Evolutionary conservation across 2,888 invertebrate species (phyloP), one percentile per base, ranked within the genome.

Genomic region (Malthinus flaveolus): DNA sequence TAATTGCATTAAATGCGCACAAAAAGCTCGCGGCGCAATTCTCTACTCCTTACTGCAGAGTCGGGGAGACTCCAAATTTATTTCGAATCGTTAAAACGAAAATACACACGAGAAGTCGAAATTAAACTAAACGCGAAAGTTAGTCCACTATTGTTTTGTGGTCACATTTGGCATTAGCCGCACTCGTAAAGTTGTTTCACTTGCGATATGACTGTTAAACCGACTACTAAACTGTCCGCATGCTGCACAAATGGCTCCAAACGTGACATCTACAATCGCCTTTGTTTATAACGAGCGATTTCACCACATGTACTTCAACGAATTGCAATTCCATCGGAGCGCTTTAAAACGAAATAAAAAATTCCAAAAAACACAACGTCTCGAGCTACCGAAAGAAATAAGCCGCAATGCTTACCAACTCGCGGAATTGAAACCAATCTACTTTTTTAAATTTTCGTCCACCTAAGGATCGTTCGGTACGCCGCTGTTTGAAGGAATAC

Each of bases 161-260:
- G 53, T 39, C 61, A 39, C 61, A 61, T 57, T 61, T 61, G 61
- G 61, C 57, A 57, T 53, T 42, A 49, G 48, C 39, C 46, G 49
- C 49, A 57, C 52, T 59, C 54, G 59, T 55, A 59, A 62, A 62
- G 56, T 59, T 62, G 49, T 46, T 55, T 50, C 37, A 47, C 49
- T 54, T 48, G 35, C 58, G 48, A 59, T 62, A 62, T 62, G 55
- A 59, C 61, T 58, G 51, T 58, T 56, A 58, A 58, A 58, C 58
- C 48, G 58, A 52, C 49, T 42, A 49, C 36, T 50, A 56, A 56
- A 61, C 42, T 56, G 60, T 58, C 61, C 61, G 59, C 58, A 59
- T 59, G 59, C 58, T 51, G 61, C 55, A 59, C 57, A 54, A 62
- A 62, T 58, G 58, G 52, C 32, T 39, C 35, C 12, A 44, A 49